Percentiles rank a stretch among this genome's conserved stretches.
These are phyloP conservation scores for Callopanchax toddi DNA, from an alignment of 2,113 vertebrate genomes.

Conservation along the genomic window DNA sequence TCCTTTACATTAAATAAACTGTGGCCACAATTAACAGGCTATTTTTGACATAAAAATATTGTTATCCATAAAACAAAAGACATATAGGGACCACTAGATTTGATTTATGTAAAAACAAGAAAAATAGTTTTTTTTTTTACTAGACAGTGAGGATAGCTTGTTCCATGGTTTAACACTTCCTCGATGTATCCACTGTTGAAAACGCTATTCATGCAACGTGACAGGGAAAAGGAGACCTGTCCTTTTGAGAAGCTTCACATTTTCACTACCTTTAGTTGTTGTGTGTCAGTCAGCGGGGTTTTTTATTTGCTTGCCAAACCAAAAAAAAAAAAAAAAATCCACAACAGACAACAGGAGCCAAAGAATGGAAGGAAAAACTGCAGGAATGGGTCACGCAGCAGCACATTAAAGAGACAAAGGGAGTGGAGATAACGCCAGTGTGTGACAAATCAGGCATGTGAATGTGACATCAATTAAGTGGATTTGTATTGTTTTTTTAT, in stretches of 20 bases:
- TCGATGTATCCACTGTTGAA: neutral
- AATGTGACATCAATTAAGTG: constrained; percentile 25
- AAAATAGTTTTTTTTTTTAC: no score
- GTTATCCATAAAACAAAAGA: no score
- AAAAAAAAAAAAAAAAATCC: constrained; percentile 1
- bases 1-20: no score
- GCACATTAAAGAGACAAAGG: constrained; percentile 20
- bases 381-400: constrained; percentile 7
- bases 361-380: neutral
- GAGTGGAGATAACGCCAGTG: constrained; percentile 5
- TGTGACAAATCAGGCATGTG: constrained; percentile 12
- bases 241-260: constrained; percentile 14
- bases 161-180: neutral
- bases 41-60: no score
- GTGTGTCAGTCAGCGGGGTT: neutral
- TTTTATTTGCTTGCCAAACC: constrained; percentile 3
- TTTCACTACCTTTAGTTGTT: constrained; percentile 5
- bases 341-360: constrained; percentile 6
- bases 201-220: constrained; percentile 19
- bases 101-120: no score
- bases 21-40: no score
- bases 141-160: no score
- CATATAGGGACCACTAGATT: no score
- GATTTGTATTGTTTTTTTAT: constrained; percentile 31
- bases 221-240: constrained; percentile 10